Percentiles rank a stretch among this genome's conserved stretches.
phyloP scores from a whole-genome alignment of 2,888 invertebrate species.

The Amphipyra tragopoginis region DNA sequence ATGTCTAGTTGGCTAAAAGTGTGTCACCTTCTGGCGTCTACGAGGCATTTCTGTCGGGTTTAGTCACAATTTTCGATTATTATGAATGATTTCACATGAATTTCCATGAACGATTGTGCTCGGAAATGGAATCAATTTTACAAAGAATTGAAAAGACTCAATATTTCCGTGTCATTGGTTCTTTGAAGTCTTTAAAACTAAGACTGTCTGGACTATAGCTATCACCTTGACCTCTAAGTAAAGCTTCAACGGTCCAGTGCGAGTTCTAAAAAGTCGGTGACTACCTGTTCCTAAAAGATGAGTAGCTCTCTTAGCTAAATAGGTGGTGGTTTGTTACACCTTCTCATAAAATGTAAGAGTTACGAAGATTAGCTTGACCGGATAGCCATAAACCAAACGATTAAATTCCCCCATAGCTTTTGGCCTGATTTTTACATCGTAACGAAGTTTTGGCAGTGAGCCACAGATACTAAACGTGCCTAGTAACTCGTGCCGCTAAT shows the following conservation, averaged over 20 bases:
- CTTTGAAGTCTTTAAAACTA: constrained; percentile 15
- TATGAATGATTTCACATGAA: constrained; percentile 52
- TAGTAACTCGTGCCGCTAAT: constrained; percentile 29
- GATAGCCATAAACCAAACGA: constrained; percentile 18
- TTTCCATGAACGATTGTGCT: constrained; percentile 43
- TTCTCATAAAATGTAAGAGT: constrained; percentile 7
- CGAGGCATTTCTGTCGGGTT: constrained; percentile 37
- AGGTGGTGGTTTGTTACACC: not conserved
- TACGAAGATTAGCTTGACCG: constrained; percentile 11
- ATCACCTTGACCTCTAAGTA: not conserved
- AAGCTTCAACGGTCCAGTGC: no score
- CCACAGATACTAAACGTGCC: constrained; percentile 22
- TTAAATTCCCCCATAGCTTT: constrained; percentile 18
- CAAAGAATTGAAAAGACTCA: constrained; percentile 31
- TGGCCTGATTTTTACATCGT: constrained; percentile 30
- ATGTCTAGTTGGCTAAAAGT: constrained; percentile 51
- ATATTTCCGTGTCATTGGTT: constrained; percentile 38
- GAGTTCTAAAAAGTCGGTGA: no score
- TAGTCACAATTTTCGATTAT: constrained; percentile 53
- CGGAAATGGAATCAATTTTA: constrained; percentile 46
- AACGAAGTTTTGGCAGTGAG: constrained; percentile 27
- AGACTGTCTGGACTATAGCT: constrained; percentile 3
- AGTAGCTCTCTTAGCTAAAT: no score
- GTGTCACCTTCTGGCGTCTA: constrained; percentile 53
- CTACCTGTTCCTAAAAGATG: no score